Percentiles rank a stretch among this genome's conserved stretches.
Conservation (phyloP, 2,888 invertebrate species). For the Endomychus coccineus region DNA sequence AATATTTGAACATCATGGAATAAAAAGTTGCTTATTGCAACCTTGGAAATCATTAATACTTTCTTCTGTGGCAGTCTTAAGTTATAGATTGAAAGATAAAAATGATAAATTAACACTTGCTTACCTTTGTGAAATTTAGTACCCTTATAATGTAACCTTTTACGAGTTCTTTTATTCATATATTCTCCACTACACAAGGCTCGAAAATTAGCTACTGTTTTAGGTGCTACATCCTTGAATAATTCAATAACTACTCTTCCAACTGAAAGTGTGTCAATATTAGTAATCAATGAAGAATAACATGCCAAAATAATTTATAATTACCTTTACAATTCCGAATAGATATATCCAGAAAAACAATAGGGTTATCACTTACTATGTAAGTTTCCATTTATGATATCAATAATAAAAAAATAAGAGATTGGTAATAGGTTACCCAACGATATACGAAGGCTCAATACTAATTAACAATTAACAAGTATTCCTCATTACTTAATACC, state of each 20-base stretch:
- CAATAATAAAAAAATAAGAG: no score
- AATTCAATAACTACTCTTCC: slow-evolving; percentile 83
- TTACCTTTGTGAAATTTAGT: slow-evolving; percentile 71
- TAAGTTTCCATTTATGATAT: background rate
- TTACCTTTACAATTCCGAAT: slow-evolving; percentile 62
- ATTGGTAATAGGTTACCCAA: no score
- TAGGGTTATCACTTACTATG: slow-evolving; percentile 20
- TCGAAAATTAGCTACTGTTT: slow-evolving; percentile 86
- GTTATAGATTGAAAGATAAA: no score
- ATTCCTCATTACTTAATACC: no score
- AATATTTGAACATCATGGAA: no score
- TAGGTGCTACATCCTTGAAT: slow-evolving; percentile 74
- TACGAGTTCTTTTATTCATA: slow-evolving; percentile 61
- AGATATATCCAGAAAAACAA: slow-evolving; percentile 62
- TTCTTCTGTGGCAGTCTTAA: no score
- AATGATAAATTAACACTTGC: no score
- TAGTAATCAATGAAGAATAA: slow-evolving; percentile 1
- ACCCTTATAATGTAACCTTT: slow-evolving; percentile 78
- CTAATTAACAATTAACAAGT: no score
- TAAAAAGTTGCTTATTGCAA: no score
- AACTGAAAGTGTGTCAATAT: no score
- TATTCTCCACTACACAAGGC: slow-evolving; percentile 87
- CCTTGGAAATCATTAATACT: no score
- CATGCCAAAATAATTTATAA: background rate
- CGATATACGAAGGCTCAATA: no score